Evolutionary conservation across 2,113 vertebrate genomes (phyloP), one percentile per base, ranked within the genome.

Genomic region (Corydoras maculifer): DNA sequence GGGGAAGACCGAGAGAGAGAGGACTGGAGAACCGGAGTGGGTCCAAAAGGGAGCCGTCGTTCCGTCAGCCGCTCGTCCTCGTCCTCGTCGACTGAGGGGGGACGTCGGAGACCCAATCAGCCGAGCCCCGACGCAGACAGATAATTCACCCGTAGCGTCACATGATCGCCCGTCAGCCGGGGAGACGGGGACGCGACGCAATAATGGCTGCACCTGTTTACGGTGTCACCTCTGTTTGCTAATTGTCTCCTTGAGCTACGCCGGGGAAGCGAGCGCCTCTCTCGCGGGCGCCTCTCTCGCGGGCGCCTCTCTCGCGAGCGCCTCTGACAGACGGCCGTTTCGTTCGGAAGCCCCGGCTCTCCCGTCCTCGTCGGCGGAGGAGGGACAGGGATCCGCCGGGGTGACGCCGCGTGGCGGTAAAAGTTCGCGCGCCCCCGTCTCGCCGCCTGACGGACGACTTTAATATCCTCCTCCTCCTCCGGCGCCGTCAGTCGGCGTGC

Each of bases 141-240:
- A 94, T 94, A 93, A 92, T 91, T 93, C 92, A 91, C 91, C 93
- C 90, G 87, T 87, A 87, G 88, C 88, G 88, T 94, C 92, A 93
- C 88, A 88, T 92, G 92, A 92, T 91, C 90, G 87, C 82, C 90
- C 91, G 91, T 95, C 94, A 92, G 88, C 86, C 85, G 92, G 91
- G 93, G 92, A 93, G 93, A 94, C 92, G 88, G 91, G 88, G 94
- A 93, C 94, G 92, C 93, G 94, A 92, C 93, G 94, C 92, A 94
- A 93, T 95, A 96, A 97, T 96, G 93, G 93, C 91, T 90, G 92
- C 94, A 98, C 95, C 94, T 98, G 96, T 97, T 96, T 94, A 93
- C 91, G 89, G 88, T 92, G 96, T 96, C 96, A 97, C 94, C 94
- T 94, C 93, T 94, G 93, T 93, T 93, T 93, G 93, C 92, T 94